phyloP scores from a whole-genome alignment of 2,888 invertebrate species.

The Epistrophella euchroma region DNA sequence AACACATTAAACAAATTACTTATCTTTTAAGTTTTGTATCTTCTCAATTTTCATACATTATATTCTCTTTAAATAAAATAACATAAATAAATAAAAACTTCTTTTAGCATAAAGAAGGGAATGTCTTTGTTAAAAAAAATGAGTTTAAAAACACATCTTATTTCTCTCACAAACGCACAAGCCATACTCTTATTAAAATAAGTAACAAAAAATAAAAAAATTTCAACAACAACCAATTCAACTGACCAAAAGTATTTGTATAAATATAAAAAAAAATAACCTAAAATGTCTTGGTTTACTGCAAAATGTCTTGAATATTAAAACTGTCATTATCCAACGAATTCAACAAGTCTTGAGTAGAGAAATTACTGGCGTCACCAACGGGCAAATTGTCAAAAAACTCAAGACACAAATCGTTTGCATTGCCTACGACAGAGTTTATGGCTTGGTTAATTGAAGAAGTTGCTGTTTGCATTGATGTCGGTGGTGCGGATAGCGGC shows the following conservation, averaged over 20 bases:
- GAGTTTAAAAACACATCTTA: conserved; percentile 17
- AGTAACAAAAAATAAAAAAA: conserved; percentile 28
- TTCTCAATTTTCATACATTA: background rate
- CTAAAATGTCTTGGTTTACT: conserved; percentile 78
- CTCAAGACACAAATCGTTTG: conserved; percentile 91
- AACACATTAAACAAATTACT: background rate
- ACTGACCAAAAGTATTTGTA: conserved; percentile 36
- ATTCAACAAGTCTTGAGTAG: conserved; percentile 92
- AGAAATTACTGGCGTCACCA: conserved; percentile 90
- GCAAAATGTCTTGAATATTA: conserved; percentile 88
- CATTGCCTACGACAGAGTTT: conserved; percentile 83
- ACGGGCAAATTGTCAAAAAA: conserved; percentile 93
- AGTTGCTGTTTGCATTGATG: conserved; percentile 77
- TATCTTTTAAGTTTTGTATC: background rate
- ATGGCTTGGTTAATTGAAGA: conserved; percentile 83
- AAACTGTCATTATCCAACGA: conserved; percentile 92
- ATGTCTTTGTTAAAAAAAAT: conserved; percentile 3
- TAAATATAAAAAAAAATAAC: conserved; percentile 48
- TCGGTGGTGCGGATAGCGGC: conserved; percentile 49
- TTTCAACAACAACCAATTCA: conserved; percentile 53
- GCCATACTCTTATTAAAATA: conserved; percentile 35
- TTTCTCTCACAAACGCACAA: conserved; percentile 27
- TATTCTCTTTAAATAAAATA: conserved; percentile 10
- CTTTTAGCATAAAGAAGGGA: conserved; percentile 20
- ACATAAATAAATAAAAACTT: conserved; percentile 33